Conservation (phyloP, 2,888 invertebrate genomes). For the Ecliptopera silaceata region DNA sequence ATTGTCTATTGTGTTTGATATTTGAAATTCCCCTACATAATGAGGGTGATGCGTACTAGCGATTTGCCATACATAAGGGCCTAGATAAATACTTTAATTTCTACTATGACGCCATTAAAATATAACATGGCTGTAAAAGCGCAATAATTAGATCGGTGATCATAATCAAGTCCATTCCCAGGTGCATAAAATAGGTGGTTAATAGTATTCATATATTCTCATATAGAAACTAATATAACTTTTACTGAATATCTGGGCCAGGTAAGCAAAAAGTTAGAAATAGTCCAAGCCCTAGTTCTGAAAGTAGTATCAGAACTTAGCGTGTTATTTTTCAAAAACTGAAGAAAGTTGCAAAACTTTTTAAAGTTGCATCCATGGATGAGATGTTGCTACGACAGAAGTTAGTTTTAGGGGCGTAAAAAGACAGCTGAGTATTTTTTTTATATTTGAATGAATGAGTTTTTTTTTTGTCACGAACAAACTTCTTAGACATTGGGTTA, state of each 20-base stretch:
- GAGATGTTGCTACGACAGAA: neutral
- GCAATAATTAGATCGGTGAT: neutral
- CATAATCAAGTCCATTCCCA: neutral
- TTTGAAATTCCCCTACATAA: neutral
- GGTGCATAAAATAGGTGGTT: neutral
- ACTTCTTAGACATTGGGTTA: no score
- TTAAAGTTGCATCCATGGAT: neutral
- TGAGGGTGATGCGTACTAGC: neutral
- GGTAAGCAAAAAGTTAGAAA: neutral
- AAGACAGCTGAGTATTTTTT: no score
- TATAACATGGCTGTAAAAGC: neutral
- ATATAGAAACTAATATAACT: no score
- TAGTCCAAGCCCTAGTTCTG: slow-evolving; percentile 5
- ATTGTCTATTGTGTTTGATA: neutral
- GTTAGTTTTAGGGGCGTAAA: neutral
- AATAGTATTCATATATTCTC: neutral
- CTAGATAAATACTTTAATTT: neutral
- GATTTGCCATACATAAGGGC: neutral
- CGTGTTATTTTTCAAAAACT: neutral
- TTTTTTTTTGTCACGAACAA: no score
- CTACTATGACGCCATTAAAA: neutral
- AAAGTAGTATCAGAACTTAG: neutral
- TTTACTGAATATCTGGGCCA: no score
- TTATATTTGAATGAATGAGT: no score
- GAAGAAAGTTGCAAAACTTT: slow-evolving; percentile 3